Base-by-base conservation (phyloP, 2,797 vertebrate genomes). In the Avahi laniger region DNA sequence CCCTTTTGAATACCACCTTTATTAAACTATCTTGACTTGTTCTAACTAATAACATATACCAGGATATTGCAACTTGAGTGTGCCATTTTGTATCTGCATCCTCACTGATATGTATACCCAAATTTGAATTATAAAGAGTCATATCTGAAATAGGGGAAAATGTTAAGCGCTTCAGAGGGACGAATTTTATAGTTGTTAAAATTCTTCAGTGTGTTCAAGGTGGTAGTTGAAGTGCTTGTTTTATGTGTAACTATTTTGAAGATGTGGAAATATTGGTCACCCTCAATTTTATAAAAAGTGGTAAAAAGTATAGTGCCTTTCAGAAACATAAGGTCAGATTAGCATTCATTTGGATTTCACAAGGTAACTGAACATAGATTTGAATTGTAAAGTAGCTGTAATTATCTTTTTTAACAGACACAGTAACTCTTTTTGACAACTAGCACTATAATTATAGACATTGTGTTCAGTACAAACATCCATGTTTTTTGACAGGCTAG, bases 321-420 rank as follows among this genome's bases (percentile, higher is more conserved):
- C 93, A 50, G 81, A 97, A 97, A 85, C 30, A 95, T 94, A 92
- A 97, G 92, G 95, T 97, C 91, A 41, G 15, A 96, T 97, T 97
- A 94, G 4, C 97, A 96, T 97, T 97, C 80, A 95, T 89, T 95
- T 93, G 70, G 85, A 93, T 97, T 98, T 97, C 95, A 95, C 89
- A 95, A 93, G 95, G 95, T 79, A 98, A 82, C 92, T 96, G 84
- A 97, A 79, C 48, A 93, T 76, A 89, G 65, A 84, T 98, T 98
- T 97, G 93, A 96, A 96, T 92, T 97, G 96, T 94, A 86, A 97
- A 97, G 93, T 81, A 94, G 79, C 67, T 96, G 48, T 96, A 98
- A 97, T 97, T 97, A 90, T 84, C 92, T 81, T 97, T 97, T 95
- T 96, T 94, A 97, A 96, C 80, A 97, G 88, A 96, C 69, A 95